Conservation (phyloP, 1,140 invertebrate genomes). For the Tetramorium parvispinum region DNA sequence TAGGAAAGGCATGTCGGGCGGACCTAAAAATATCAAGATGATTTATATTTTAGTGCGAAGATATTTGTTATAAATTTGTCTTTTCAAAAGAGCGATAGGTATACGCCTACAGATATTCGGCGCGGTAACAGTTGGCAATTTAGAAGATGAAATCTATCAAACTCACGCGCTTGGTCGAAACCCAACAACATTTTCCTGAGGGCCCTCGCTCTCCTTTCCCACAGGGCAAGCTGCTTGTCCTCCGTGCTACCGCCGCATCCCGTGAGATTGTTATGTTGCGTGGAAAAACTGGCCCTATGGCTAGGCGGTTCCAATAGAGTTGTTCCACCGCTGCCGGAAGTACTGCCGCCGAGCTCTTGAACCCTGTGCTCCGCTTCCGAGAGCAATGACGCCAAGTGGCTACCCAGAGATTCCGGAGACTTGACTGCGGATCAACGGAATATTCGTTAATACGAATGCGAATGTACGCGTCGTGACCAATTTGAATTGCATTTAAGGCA, state of each 20-base stretch:
- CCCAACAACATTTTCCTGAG: slow-evolving; percentile 91
- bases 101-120: background rate
- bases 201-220: slow-evolving; percentile 94
- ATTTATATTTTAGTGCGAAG: background rate
- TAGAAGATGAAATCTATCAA: background rate
- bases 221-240: slow-evolving; percentile 94
- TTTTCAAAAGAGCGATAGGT: background rate
- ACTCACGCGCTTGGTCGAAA: slow-evolving; percentile 90
- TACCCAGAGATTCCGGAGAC: slow-evolving; percentile 89
- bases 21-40: slow-evolving; percentile 84
- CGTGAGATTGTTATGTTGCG: slow-evolving; percentile 88
- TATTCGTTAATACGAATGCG: background rate
- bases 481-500: background rate
- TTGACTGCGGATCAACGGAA: slow-evolving; percentile 88
- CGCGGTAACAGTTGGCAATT: background rate
- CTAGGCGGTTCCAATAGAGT: slow-evolving; percentile 83
- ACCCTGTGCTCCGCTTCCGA: slow-evolving; percentile 92
- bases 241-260: slow-evolving; percentile 89
- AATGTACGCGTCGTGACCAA: background rate
- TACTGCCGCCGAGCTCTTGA: slow-evolving; percentile 89
- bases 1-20: slow-evolving; percentile 91
- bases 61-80: background rate
- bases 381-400: slow-evolving; percentile 90
- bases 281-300: slow-evolving; percentile 85
- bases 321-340: slow-evolving; percentile 75